phyloP scores from a whole-genome alignment of 2,888 invertebrate species.

The Luffia ferchaultella region DNA sequence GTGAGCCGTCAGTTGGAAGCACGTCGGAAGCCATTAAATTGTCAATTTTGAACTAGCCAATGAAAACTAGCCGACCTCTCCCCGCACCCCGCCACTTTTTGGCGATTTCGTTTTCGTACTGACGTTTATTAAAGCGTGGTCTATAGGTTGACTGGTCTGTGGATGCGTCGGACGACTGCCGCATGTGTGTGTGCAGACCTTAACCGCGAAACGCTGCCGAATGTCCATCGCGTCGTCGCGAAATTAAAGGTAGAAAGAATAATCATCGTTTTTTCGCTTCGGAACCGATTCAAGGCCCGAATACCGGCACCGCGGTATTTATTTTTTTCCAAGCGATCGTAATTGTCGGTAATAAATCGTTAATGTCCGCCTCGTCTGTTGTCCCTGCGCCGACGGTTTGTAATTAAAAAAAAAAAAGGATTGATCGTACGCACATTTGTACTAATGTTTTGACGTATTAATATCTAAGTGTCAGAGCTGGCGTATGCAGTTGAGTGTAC shows the following conservation, averaged over 20 bases:
- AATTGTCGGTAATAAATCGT: conserved; percentile 59
- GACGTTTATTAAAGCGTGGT: too few species aligned
- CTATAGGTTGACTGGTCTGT: too few species aligned
- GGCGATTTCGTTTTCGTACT: too few species aligned
- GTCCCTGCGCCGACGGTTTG: conserved; percentile 25
- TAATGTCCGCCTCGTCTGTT: conserved; percentile 25
- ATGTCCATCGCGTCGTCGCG: conserved; percentile 28
- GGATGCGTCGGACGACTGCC: too few species aligned
- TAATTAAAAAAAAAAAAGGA: conserved; percentile 42
- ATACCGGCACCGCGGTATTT: conserved; percentile 37
- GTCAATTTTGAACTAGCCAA: too few species aligned
- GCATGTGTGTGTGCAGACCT: too few species aligned
- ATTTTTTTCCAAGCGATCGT: conserved; percentile 55
- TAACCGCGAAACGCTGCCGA: conserved; percentile 15
- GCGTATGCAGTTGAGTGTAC: too few species aligned
- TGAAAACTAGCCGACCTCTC: too few species aligned
- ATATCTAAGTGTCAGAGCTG: too few species aligned
- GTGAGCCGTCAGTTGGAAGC: too few species aligned
- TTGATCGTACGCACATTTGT: conserved; percentile 31
- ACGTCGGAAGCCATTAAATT: too few species aligned
- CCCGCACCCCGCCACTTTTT: too few species aligned
- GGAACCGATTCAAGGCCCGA: conserved; percentile 41
- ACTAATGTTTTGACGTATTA: conserved; percentile 48
- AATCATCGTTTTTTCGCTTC: conserved; percentile 43
- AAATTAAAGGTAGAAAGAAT: conserved; percentile 49